phyloP scores from a whole-genome alignment of 2,113 vertebrate genomes.

The Tiliqua scincoides region DNA sequence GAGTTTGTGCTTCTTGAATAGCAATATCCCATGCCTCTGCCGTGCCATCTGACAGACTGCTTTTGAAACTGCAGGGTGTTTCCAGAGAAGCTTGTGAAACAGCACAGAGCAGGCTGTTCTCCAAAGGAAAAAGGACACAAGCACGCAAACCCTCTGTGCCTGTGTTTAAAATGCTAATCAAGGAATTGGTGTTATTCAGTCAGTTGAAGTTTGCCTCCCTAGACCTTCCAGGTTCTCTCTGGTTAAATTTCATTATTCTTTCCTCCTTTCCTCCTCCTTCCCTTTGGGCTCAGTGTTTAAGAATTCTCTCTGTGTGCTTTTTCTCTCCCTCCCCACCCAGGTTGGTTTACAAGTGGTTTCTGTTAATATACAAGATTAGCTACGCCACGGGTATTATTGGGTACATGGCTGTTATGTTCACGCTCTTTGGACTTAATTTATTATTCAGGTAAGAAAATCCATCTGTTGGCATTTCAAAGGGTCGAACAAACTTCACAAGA shows the following conservation, averaged over 20 bases:
- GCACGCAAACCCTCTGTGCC: not conserved
- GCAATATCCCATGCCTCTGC: not conserved
- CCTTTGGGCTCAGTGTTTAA: not conserved
- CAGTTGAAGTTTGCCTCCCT: too few relatives aligned
- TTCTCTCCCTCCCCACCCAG: constrained; percentile 66
- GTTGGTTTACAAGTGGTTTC: constrained; percentile 98
- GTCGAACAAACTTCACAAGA: too few relatives aligned
- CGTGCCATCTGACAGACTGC: not conserved
- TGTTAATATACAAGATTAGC: constrained; percentile 97
- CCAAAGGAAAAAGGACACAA: not conserved
- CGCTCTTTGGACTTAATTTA: constrained; percentile 95
- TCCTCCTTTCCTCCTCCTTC: too few relatives aligned
- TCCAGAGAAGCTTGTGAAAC: not conserved
- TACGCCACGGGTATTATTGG: constrained; percentile 94
- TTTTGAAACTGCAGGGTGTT: not conserved
- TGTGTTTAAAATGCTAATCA: too few relatives aligned
- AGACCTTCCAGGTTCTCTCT: not conserved
- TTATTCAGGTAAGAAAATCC: constrained; percentile 90
- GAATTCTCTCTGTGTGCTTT: fast-evolving
- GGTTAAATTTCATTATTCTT: too few relatives aligned
- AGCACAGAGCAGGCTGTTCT: not conserved
- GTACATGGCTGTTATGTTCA: constrained; percentile 97
- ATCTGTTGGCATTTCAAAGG: fast-evolving
- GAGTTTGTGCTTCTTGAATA: not conserved
- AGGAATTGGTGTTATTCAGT: too few relatives aligned